phyloP scores from a whole-genome alignment of 2,888 invertebrate genomes.

The Stratiomys singularior region DNA sequence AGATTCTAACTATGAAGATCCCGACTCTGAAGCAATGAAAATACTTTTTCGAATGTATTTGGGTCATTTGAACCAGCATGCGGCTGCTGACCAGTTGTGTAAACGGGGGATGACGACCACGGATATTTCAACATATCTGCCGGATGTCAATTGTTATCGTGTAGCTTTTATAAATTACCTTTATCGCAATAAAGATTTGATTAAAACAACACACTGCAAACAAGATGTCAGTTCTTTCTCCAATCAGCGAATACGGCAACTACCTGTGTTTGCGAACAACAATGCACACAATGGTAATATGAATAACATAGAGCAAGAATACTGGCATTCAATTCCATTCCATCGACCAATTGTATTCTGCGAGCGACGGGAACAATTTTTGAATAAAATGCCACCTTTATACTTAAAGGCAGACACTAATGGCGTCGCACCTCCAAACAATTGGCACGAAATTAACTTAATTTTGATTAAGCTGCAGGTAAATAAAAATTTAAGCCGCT shows the following conservation, averaged over 20 bases:
- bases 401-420: constrained; percentile 46
- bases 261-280: constrained; percentile 5
- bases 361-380: constrained; percentile 47
- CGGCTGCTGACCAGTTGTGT: neutral
- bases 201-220: constrained; percentile 45
- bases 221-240: constrained; percentile 7
- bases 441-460: constrained; percentile 46
- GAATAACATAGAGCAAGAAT: neutral
- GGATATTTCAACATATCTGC: neutral
- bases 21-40: constrained; percentile 68
- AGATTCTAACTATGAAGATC: constrained; percentile 54
- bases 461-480: constrained; percentile 51
- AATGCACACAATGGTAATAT: neutral
- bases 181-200: constrained; percentile 25
- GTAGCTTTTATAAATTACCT: constrained; percentile 48
- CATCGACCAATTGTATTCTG: constrained; percentile 49
- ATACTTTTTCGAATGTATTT: constrained; percentile 72
- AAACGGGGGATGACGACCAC: neutral
- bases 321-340: constrained; percentile 11
- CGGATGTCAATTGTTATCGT: constrained; percentile 46
- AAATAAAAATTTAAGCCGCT: too few relatives aligned
- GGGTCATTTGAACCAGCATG: constrained; percentile 64
- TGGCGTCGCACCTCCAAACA: constrained; percentile 44
- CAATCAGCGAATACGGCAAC: neutral
- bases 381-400: constrained; percentile 49